A percentile compares a stretch with the other conserved stretches of the same genome.
phyloP scores from a whole-genome alignment of 1,140 invertebrate species.

The Drosophila parabipectinata region DNA sequence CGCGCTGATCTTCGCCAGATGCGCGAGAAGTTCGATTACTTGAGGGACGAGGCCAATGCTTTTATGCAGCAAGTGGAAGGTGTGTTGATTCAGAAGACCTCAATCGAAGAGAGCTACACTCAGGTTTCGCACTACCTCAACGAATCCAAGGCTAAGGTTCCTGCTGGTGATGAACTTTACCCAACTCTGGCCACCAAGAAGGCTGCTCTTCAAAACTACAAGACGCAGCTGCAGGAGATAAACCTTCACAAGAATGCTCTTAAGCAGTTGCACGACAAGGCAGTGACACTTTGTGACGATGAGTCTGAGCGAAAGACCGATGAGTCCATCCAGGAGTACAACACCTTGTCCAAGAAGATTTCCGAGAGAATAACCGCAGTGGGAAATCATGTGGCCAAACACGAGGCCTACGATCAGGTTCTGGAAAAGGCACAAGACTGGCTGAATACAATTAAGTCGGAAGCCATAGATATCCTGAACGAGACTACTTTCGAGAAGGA shows the following conservation, averaged over 20 bases:
- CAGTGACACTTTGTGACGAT: conserved; percentile 89
- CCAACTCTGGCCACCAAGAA: conserved; percentile 94
- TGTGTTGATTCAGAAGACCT: conserved; percentile 93
- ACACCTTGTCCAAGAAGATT: conserved; percentile 88
- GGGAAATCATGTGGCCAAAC: conserved; percentile 91
- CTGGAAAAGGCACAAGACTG: conserved; percentile 90
- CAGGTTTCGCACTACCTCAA: conserved; percentile 93
- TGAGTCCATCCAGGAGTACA: conserved; percentile 89
- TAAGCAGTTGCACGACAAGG: conserved; percentile 90
- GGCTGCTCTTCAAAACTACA: conserved; percentile 90
- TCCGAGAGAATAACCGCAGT: conserved; percentile 88
- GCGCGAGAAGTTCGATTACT: conserved; percentile 92
- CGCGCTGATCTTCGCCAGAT: conserved; percentile 92
- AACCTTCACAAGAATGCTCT: conserved; percentile 91
- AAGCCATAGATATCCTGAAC: conserved; percentile 90
- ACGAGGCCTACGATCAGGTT: conserved; percentile 92
- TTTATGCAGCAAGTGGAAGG: conserved; percentile 94
- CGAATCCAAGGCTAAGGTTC: conserved; percentile 89
- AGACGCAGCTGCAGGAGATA: conserved; percentile 92
- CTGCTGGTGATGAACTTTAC: conserved; percentile 88
- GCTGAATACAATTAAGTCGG: conserved; percentile 87
- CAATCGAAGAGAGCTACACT: conserved; percentile 94
- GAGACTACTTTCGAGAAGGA: conserved; percentile 90
- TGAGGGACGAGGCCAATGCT: conserved; percentile 92
- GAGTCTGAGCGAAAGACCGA: conserved; percentile 89